phyloP scores from a whole-genome alignment of 2,888 invertebrate genomes.

The Coelopa pilipes region DNA sequence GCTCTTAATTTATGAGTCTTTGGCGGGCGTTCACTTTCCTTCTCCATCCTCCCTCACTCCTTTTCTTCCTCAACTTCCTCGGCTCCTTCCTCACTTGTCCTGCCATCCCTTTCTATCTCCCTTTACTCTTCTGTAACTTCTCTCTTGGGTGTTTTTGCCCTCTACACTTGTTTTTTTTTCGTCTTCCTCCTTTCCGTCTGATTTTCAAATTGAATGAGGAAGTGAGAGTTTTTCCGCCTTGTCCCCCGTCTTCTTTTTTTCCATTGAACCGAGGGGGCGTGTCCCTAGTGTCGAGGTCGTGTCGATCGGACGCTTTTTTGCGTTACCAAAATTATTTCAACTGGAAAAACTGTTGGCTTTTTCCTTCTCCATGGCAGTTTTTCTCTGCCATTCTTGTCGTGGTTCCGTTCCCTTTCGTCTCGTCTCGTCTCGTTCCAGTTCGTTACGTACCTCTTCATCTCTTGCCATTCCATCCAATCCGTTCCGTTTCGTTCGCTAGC shows the following conservation, averaged over 20 bases:
- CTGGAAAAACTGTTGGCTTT: conserved; percentile 19
- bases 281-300: neutral
- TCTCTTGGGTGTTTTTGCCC: neutral
- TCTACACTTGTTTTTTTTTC: neutral
- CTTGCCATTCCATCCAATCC: too few relatives aligned
- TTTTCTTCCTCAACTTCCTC: neutral
- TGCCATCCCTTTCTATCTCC: too few relatives aligned
- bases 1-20: conserved; percentile 50
- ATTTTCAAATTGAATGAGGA: conserved; percentile 24
- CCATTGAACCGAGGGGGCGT: neutral
- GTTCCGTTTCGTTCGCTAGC: too few relatives aligned
- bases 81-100: too few relatives aligned
- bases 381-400: too few relatives aligned
- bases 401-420: neutral
- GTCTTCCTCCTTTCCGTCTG: neutral
- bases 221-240: neutral
- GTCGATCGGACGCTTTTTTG: neutral
- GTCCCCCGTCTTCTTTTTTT: neutral
- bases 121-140: too few relatives aligned
- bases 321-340: conserved; percentile 9
- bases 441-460: too few relatives aligned
- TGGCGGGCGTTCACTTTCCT: conserved; percentile 31
- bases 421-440: neutral
- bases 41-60: neutral
- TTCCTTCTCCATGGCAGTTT: neutral